phyloP scores from a whole-genome alignment of 1,140 invertebrate genomes.

The Drosophila sulfurigaster region DNA sequence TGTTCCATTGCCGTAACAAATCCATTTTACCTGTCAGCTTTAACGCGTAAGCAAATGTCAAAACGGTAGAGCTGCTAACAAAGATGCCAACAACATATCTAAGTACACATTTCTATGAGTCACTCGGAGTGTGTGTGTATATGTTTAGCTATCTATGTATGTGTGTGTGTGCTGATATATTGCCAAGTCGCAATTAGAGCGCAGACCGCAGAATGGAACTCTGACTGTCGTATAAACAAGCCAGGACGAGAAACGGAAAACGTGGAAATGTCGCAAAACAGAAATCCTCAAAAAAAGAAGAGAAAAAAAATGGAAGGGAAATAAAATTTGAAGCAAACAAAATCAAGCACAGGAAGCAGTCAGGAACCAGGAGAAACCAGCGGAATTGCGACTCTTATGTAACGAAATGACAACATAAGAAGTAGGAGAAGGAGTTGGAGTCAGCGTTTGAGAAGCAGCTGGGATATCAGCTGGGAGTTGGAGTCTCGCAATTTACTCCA shows the following conservation, averaged over 20 bases:
- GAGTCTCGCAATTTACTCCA: slow-evolving; percentile 49
- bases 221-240: slow-evolving; percentile 65
- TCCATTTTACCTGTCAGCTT: slow-evolving; percentile 80
- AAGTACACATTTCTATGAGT: slow-evolving; percentile 24
- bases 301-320: background rate
- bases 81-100: slow-evolving; percentile 36
- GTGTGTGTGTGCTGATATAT: slow-evolving; percentile 61
- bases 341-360: slow-evolving; percentile 51
- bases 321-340: slow-evolving; percentile 68
- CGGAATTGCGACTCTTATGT: slow-evolving; percentile 47
- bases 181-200: slow-evolving; percentile 74
- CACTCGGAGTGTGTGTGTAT: background rate
- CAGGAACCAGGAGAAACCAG: slow-evolving; percentile 21
- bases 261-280: slow-evolving; percentile 32
- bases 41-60: slow-evolving; percentile 79
- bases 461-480: slow-evolving; percentile 13
- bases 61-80: slow-evolving; percentile 44
- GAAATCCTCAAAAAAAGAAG: background rate
- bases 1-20: slow-evolving; percentile 78
- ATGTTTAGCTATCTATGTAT: background rate
- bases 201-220: slow-evolving; percentile 70
- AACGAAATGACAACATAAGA: slow-evolving; percentile 12
- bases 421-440: background rate
- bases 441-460: too few species aligned
- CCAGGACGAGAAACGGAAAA: slow-evolving; percentile 36